Evolutionary conservation across 2,888 invertebrate genomes (phyloP).

Genomic region (Stegana nigrithorax): DNA sequence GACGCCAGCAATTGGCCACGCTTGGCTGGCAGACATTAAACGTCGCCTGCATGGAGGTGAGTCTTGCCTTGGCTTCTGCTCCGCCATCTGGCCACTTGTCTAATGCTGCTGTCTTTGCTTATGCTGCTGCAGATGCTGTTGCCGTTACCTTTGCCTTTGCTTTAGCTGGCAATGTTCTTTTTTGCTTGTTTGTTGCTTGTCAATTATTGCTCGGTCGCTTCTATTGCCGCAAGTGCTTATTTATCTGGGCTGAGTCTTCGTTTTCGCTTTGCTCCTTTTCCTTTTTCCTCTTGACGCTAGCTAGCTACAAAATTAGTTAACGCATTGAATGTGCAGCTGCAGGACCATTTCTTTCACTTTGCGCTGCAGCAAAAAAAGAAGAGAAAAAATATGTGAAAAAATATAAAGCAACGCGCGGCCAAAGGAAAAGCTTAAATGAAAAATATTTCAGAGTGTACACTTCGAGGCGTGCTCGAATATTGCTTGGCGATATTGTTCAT

Average conservation of each 20-base stretch:
- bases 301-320: background rate
- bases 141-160: background rate
- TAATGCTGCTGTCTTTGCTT: background rate
- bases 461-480: background rate
- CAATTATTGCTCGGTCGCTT: too few relatives aligned
- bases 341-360: background rate
- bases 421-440: background rate
- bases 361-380: background rate
- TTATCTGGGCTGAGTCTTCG: too few relatives aligned
- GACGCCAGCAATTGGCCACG: background rate
- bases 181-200: background rate
- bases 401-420: too few relatives aligned
- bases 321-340: background rate
- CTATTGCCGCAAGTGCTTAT: too few relatives aligned
- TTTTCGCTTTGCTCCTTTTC: background rate
- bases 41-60: background rate
- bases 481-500: background rate
- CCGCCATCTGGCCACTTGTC: background rate
- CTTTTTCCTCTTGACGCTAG: background rate
- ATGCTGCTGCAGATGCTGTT: background rate
- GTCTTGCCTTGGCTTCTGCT: background rate
- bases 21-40: background rate
- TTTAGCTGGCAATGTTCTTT: background rate
- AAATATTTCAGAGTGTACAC: background rate
- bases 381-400: background rate